phyloP scores from a whole-genome alignment of 1,140 invertebrate genomes.

The Leptinotarsa texana region DNA sequence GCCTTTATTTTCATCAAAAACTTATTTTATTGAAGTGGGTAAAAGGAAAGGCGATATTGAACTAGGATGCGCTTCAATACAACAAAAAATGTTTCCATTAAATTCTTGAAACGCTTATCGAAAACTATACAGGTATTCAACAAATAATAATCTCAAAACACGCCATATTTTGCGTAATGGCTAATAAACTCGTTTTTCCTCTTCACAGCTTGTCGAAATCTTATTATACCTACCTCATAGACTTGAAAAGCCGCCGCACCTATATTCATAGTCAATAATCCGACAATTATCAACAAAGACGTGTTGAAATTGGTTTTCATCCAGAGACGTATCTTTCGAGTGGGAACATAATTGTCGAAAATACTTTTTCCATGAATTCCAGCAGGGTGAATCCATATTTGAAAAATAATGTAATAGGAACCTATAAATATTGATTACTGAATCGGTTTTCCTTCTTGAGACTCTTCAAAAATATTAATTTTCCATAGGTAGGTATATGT shows the following conservation, averaged over 20 bases:
- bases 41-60: neutral
- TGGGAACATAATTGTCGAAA: too few species aligned
- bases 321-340: neutral
- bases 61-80: too few species aligned
- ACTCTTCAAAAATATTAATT: too few species aligned
- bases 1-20: neutral
- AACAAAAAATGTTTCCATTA: neutral
- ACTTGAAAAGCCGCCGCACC: slow-evolving; percentile 21
- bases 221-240: slow-evolving; percentile 14
- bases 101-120: neutral
- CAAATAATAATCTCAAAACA: slow-evolving; percentile 11
- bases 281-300: slow-evolving; percentile 32
- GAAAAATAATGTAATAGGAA: too few species aligned
- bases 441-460: too few species aligned
- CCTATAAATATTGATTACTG: too few species aligned
- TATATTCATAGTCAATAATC: slow-evolving; percentile 29
- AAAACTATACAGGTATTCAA: neutral
- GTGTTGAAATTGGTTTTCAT: slow-evolving; percentile 29
- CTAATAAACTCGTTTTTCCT: slow-evolving; percentile 18
- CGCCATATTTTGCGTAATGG: neutral
- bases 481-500: too few species aligned
- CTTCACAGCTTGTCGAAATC: slow-evolving; percentile 1
- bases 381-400: too few species aligned
- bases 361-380: too few species aligned
- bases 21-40: neutral